Conservation (phyloP, 2,797 vertebrate species). For the Sebastes umbrosus region DNA sequence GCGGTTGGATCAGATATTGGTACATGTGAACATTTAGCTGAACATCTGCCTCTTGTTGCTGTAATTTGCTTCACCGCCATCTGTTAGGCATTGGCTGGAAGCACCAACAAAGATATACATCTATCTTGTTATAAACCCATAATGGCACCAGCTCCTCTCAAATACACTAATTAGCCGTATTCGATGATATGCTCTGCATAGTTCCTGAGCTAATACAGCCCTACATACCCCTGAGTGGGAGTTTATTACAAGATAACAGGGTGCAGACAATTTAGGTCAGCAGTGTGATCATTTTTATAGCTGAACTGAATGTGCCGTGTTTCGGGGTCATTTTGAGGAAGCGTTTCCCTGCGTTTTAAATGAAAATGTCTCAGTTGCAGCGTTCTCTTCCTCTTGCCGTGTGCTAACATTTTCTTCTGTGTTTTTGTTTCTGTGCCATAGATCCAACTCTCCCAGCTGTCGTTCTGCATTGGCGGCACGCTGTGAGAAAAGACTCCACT, state of each 20-base stretch:
- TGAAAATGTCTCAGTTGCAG: constrained; percentile 8
- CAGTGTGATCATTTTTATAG: constrained; percentile 24
- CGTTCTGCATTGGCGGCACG: constrained; percentile 60
- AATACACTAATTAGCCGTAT: constrained; percentile 50
- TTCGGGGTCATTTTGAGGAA: constrained; percentile 41
- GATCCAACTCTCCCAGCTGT: constrained; percentile 72
- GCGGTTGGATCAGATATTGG: constrained; percentile 62
- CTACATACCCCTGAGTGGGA: constrained; percentile 1
- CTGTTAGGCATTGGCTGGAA: constrained; percentile 66
- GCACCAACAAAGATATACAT: constrained; percentile 52
- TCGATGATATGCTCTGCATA: constrained; percentile 16
- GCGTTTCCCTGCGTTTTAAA: constrained; percentile 26
- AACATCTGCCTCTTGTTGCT: constrained; percentile 75
- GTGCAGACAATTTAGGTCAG: constrained; percentile 35
- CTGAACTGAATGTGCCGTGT: constrained; percentile 32
- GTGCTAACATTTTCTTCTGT: constrained; percentile 48
- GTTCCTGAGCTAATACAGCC: constrained; percentile 31
- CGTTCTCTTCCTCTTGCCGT: constrained; percentile 6
- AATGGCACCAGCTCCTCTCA: constrained; percentile 41
- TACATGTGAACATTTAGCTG: constrained; percentile 66
- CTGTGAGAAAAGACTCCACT: constrained; percentile 70
- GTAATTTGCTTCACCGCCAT: constrained; percentile 69
- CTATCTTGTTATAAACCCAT: constrained; percentile 67
- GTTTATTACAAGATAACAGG: constrained; percentile 21
- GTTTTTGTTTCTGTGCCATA: constrained; percentile 62